These are phyloP conservation scores for Coremacera marginata DNA, from an alignment of 2,888 invertebrate species.

Conservation along the genomic window DNA sequence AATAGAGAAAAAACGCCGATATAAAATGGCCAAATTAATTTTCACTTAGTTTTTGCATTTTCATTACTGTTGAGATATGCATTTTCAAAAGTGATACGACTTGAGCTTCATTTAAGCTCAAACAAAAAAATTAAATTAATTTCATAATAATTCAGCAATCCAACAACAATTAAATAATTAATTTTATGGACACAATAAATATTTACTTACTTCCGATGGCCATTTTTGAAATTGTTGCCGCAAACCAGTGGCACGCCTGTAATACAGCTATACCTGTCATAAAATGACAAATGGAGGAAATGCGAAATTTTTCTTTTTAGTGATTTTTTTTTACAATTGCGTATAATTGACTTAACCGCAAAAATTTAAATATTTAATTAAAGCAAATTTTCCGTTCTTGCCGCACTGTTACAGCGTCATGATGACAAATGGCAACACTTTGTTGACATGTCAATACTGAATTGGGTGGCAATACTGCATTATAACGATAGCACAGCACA, in stretches of 20 bases:
- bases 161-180: not conserved
- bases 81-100: too few relatives aligned
- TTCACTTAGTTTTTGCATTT: too few relatives aligned
- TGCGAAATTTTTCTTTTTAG: not conserved
- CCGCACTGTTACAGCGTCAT: not conserved
- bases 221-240: not conserved
- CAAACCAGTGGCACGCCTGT: not conserved
- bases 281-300: not conserved
- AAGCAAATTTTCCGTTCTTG: conserved; percentile 12
- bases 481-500: too few relatives aligned
- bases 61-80: too few relatives aligned
- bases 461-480: not conserved
- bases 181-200: conserved; percentile 8
- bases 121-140: not conserved
- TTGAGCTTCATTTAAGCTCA: too few relatives aligned
- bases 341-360: conserved; percentile 19
- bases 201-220: not conserved
- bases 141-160: not conserved
- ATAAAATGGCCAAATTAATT: too few relatives aligned
- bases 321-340: not conserved
- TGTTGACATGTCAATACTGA: conserved; percentile 17
- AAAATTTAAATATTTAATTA: conserved; percentile 30
- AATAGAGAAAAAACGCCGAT: too few relatives aligned
- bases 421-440: conserved; percentile 31
- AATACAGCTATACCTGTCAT: not conserved